phyloP scores from a whole-genome alignment of 2,113 vertebrate genomes.

The Peromyscus leucopus region DNA sequence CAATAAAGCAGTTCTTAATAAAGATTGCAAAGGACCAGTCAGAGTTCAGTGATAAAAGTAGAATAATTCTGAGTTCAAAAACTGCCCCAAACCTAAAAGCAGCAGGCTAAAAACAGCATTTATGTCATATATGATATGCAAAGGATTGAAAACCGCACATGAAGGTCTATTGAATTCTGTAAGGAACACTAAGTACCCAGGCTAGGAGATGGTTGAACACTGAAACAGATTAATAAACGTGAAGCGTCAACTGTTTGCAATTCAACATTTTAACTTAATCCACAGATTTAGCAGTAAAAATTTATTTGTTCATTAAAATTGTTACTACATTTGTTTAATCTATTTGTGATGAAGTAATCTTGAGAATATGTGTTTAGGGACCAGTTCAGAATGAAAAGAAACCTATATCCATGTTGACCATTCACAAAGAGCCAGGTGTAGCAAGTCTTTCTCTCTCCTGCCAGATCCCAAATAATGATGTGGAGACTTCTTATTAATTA shows the following conservation, averaged over 20 bases:
- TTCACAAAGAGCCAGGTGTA: not conserved
- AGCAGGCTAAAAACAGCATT: not conserved
- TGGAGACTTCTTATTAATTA: not conserved
- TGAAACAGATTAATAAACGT: not conserved
- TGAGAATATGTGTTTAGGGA: slow-evolving; percentile 23
- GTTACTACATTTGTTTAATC: not conserved
- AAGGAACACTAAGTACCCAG: not conserved
- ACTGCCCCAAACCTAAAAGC: not conserved
- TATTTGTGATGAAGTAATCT: slow-evolving; percentile 25
- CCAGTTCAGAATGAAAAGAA: not conserved
- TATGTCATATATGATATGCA: not conserved
- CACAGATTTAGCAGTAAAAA: slow-evolving; percentile 16
- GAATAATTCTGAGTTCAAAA: not conserved
- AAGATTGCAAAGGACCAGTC: not conserved
- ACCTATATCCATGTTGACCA: not conserved
- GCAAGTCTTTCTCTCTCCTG: not conserved
- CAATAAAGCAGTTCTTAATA: not conserved
- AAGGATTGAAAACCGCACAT: not conserved
- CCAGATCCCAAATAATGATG: not conserved
- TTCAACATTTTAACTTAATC: slow-evolving; percentile 40
- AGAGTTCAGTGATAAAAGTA: slow-evolving; percentile 12
- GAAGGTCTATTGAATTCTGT: not conserved
- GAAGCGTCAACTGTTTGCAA: not conserved
- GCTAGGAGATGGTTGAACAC: not conserved
- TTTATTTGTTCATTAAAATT: slow-evolving; percentile 7